Evolutionary conservation across 2,797 vertebrate genomes (phyloP).

Genomic region (Acanthis flammea): DNA sequence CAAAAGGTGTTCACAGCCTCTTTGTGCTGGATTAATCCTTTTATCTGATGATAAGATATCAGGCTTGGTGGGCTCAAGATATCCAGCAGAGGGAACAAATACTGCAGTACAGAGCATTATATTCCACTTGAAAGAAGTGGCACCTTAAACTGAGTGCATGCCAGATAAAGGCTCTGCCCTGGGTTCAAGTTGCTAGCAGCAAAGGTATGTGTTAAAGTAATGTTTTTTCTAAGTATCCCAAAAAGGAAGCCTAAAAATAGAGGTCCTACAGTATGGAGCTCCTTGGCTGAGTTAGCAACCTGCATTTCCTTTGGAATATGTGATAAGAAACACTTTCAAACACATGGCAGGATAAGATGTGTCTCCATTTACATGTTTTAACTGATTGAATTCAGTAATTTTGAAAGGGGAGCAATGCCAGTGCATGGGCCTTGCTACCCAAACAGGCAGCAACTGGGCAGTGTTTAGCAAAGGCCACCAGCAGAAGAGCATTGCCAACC

Average conservation of each 20-base stretch:
- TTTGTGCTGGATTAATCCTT: slow-evolving; percentile 29
- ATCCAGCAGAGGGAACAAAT: slow-evolving; percentile 5
- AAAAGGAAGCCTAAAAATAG: slow-evolving; percentile 16
- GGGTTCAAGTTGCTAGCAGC: slow-evolving; percentile 11
- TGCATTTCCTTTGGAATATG: not conserved
- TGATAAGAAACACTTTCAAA: not conserved
- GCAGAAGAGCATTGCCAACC: not conserved
- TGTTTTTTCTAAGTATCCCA: not conserved
- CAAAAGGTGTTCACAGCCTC: not conserved
- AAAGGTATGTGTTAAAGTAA: not conserved
- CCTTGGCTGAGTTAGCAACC: not conserved
- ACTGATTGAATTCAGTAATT: not conserved
- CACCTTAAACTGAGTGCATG: not conserved
- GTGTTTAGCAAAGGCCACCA: not conserved
- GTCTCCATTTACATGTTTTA: not conserved
- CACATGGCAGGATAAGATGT: not conserved
- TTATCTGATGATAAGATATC: slow-evolving; percentile 23
- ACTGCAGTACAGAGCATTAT: not conserved
- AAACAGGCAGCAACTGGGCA: not conserved
- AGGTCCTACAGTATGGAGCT: not conserved
- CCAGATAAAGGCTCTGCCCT: not conserved
- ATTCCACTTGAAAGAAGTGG: slow-evolving; percentile 20
- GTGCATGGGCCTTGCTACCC: not conserved
- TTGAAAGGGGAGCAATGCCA: not conserved
- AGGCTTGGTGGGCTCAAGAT: not conserved